Conservation (phyloP, 2,113 vertebrate genomes). For the Clarias macrocephalus region DNA sequence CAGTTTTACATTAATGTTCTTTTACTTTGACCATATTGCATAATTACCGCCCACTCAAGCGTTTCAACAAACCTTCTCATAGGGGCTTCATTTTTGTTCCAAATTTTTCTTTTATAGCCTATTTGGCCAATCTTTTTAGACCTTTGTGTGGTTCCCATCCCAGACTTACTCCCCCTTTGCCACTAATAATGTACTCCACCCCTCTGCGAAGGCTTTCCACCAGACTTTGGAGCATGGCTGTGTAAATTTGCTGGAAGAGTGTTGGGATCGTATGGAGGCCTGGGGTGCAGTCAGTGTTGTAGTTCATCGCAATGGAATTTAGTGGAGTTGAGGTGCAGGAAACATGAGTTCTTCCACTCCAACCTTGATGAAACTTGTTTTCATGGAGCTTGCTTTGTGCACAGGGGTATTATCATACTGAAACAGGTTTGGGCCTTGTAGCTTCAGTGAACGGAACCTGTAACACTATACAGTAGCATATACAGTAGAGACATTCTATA, state of each 20-base stretch:
- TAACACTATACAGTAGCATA: background rate
- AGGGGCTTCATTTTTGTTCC: background rate
- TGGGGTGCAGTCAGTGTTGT: background rate
- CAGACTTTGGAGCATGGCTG: background rate
- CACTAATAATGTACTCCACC: background rate
- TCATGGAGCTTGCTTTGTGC: background rate
- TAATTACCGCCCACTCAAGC: background rate
- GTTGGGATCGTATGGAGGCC: background rate
- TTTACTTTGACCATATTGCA: background rate
- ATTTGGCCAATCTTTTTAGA: background rate
- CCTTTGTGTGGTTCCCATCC: background rate
- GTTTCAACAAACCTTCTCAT: background rate
- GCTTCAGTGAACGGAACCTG: background rate
- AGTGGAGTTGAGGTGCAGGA: background rate
- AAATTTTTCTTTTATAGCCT: background rate
- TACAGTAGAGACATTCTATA: background rate
- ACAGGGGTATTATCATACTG: background rate
- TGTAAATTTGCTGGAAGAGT: background rate
- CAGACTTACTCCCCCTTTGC: background rate
- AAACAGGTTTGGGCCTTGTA: background rate
- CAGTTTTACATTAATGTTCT: background rate
- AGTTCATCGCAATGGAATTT: background rate
- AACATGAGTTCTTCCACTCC: background rate
- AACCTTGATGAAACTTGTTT: background rate
- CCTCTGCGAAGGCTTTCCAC: background rate